A percentile compares a stretch with the other conserved stretches of the same genome.
Conservation (phyloP, 2,113 vertebrate genomes). For the Carassius carassius region DNA sequence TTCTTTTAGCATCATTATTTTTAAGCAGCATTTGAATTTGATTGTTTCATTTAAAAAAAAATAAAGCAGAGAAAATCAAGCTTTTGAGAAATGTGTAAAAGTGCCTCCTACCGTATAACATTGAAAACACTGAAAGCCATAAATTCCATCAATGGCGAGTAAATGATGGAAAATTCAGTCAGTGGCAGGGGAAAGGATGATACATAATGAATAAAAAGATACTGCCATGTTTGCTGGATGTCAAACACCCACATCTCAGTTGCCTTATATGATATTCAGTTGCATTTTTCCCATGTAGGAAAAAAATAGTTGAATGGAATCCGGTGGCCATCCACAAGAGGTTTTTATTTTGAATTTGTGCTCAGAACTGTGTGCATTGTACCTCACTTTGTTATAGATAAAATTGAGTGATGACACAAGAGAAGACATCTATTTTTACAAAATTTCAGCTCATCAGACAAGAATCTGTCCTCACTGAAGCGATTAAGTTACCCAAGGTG, state of each 20-base stretch:
- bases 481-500: neutral
- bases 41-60: no score
- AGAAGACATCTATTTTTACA: neutral
- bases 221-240: neutral
- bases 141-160: no score
- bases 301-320: neutral
- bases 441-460: neutral
- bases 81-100: no score
- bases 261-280: neutral
- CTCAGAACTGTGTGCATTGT: neutral
- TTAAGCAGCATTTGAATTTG: no score
- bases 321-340: neutral
- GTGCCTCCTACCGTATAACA: no score
- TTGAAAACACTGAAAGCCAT: no score
- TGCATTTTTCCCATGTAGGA: neutral
- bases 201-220: neutral
- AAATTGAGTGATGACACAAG: neutral
- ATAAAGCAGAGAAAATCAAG: no score
- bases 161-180: no score
- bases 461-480: neutral
- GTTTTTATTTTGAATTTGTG: neutral
- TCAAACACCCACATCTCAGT: neutral
- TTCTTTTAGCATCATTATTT: no score
- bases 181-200: no score
- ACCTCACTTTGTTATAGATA: neutral